Percentiles rank a stretch among this genome's conserved stretches.
These are phyloP conservation scores for Anguilla megastoma DNA, from an alignment of 2,797 vertebrate genomes.

Conservation along the genomic window DNA sequence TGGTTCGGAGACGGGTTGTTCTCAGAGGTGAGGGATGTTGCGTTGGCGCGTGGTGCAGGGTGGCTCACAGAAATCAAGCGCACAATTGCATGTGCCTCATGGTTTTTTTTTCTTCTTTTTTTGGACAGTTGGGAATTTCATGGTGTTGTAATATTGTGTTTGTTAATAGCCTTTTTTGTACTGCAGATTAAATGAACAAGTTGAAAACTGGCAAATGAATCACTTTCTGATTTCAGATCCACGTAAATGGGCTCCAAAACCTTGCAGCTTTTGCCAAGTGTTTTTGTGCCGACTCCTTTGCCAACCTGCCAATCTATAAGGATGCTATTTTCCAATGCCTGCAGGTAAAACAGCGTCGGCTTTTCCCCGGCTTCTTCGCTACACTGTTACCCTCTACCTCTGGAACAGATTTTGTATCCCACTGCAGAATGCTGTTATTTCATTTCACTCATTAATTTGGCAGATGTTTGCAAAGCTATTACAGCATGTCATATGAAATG, in stretches of 20 bases:
- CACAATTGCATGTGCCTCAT: neutral
- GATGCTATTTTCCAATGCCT: conserved; percentile 69
- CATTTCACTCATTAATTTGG: neutral
- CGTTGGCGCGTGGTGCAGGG: neutral
- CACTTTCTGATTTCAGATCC: conserved; percentile 58
- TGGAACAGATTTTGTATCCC: neutral
- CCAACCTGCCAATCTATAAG: conserved; percentile 67
- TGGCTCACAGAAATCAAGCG: neutral
- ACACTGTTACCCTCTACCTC: neutral
- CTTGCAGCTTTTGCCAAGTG: conserved; percentile 65
- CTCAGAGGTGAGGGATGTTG: conserved; percentile 67
- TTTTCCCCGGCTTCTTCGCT: neutral
- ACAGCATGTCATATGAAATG: neutral
- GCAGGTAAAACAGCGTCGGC: conserved; percentile 61
- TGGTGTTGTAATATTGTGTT: neutral
- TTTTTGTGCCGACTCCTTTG: conserved; percentile 71
- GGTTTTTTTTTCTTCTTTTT: neutral
- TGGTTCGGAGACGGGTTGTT: conserved; percentile 81
- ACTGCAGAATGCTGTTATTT: neutral
- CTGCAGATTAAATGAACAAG: neutral
- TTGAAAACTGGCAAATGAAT: neutral
- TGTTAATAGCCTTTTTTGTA: neutral
- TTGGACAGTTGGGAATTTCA: neutral
- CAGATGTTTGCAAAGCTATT: neutral
- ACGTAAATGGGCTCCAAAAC: conserved; percentile 53